These are phyloP conservation scores for Oreonectes daqikongensis DNA, from an alignment of 2,797 vertebrate genomes.

Conservation along the genomic window DNA sequence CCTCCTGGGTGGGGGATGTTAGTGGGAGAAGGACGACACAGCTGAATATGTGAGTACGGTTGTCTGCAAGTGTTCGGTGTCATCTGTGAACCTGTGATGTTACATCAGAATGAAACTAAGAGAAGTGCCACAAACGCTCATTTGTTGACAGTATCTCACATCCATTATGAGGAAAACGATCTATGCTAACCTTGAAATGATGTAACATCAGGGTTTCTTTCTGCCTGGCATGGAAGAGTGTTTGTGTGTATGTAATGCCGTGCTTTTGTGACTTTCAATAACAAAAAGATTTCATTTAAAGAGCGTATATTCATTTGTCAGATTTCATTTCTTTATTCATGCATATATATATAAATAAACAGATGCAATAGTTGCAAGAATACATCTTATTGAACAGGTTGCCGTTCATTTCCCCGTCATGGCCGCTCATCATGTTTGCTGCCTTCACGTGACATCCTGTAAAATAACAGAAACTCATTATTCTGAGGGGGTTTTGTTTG, in stretches of 20 bases:
- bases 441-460: conserved; percentile 70
- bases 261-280: neutral
- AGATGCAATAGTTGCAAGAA: conserved; percentile 5
- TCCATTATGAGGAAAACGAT: neutral
- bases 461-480: conserved; percentile 72
- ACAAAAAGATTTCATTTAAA: neutral
- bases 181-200: conserved; percentile 64
- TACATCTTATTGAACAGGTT: neutral
- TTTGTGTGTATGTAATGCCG: conserved; percentile 31
- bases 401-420: conserved; percentile 39
- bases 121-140: neutral
- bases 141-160: neutral
- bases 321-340: neutral
- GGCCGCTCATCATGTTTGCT: conserved; percentile 42
- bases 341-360: neutral
- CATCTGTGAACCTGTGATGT: conserved; percentile 64
- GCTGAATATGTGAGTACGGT: conserved; percentile 96
- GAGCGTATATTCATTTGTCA: neutral
- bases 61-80: conserved; percentile 58
- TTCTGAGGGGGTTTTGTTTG: conserved; percentile 66
- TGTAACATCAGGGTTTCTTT: conserved; percentile 73
- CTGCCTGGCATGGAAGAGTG: conserved; percentile 23
- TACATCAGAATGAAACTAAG: conserved; percentile 67
- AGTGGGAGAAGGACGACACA: conserved; percentile 99
- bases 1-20: conserved; percentile 69